Evolutionary conservation across 2,113 vertebrate species (phyloP).

Genomic region (Petroica traversi): DNA sequence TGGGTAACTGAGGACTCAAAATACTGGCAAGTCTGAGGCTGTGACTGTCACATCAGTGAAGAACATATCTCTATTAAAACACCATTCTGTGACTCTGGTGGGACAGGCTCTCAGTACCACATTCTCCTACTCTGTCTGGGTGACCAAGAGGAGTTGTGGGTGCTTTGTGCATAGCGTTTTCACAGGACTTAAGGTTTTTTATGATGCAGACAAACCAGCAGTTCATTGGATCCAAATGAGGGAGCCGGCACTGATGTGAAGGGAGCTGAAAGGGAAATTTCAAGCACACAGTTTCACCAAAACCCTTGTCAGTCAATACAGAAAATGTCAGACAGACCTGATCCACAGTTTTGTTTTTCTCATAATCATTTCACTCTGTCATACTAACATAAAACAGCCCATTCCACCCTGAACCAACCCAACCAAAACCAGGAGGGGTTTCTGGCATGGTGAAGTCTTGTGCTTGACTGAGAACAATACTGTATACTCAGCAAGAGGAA

Average conservation of each 20-base stretch:
- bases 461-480: not conserved
- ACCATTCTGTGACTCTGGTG: not conserved
- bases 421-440: not conserved
- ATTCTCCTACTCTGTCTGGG: not conserved
- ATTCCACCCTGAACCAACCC: not conserved
- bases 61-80: not conserved
- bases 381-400: not conserved
- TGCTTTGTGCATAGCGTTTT: not conserved
- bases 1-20: not conserved
- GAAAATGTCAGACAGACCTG: not conserved
- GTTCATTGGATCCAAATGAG: not conserved
- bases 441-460: not conserved
- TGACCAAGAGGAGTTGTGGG: not conserved
- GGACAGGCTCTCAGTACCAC: not conserved
- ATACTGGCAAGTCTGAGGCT: not conserved
- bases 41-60: not conserved
- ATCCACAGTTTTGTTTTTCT: not conserved
- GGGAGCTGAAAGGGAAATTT: not conserved
- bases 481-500: not conserved
- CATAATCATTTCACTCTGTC: not conserved
- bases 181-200: not conserved
- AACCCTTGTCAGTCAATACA: not conserved
- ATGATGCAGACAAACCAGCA: accelerated
- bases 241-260: not conserved
- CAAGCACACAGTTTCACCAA: not conserved